Base-by-base conservation (phyloP, 2,888 invertebrate genomes). In the Callyntrura sp. region DNA sequence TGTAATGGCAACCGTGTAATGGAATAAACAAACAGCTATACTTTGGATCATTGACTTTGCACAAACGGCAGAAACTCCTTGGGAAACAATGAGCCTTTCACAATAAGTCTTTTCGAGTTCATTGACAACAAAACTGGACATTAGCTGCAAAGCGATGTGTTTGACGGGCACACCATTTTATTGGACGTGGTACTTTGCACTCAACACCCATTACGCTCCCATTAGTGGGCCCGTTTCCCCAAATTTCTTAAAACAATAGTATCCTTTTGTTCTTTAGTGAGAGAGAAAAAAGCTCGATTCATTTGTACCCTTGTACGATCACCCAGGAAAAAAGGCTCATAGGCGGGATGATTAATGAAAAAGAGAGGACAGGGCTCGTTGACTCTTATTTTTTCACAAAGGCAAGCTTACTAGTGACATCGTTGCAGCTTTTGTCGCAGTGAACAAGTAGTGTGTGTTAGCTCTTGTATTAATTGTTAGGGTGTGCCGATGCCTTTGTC, bases 331-430 rank as follows among this genome's bases (percentile, higher is more conserved):
- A 51, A 43, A 45, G 70, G 70, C 17, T 43, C 12, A 35, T n/a
- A 43, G 12, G n/a, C 28, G 14, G 11, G 35, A 68, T 70, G 70
- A 70, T 70, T 70, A 70, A 70, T 45, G 45, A 35, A 35, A 35
- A 6, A 35, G 35, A 35, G 35, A 35, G 70, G 17, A 70, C 35
- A 70, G 35, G 70, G 17, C 45, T 35, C 43, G 70, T 70, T 70
- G 23, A 65, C 28, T 65, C 65, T n/a, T 4, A 17, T n/a, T 60
- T 60, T 60, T 60, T 9, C 23, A 20, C 4, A 0, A 28, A 65
- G 11, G 25, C 14, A 65, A 28, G 4, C 51, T 60, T 8, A 23
- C 2, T 57, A 0, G 17, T 14, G 57, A 17, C 17, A 17, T 14
- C 17, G 57, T 14, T 51, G 51, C 51, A 51, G 14, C 1, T 2